Conservation (phyloP, 2,113 vertebrate genomes). For the Typhlomys cinereus region DNA sequence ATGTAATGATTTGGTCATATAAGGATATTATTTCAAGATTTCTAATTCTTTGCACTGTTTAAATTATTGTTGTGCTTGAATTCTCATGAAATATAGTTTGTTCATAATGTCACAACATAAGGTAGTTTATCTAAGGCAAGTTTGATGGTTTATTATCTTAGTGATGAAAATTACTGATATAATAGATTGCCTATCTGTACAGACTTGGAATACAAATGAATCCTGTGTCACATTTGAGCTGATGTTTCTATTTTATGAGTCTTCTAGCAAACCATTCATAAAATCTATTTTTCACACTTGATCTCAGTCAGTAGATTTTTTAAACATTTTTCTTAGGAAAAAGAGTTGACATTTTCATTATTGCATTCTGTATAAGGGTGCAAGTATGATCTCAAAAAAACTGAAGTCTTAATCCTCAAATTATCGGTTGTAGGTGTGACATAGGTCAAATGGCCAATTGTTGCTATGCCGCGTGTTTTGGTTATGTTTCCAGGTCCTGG, state of each 20-base stretch:
- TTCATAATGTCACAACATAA: neutral
- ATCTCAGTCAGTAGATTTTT: conserved; percentile 68
- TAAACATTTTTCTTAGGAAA: conserved; percentile 70
- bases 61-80: conserved; percentile 41
- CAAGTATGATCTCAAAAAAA: conserved; percentile 39
- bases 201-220: conserved; percentile 75
- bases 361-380: neutral
- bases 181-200: conserved; percentile 77
- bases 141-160: conserved; percentile 69
- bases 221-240: conserved; percentile 70
- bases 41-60: conserved; percentile 21
- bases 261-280: conserved; percentile 82
- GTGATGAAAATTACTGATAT: conserved; percentile 70
- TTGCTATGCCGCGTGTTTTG: neutral
- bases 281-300: conserved; percentile 70
- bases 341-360: conserved; percentile 57
- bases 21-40: neutral
- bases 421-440: conserved; percentile 36
- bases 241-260: conserved; percentile 71
- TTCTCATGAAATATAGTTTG: conserved; percentile 24
- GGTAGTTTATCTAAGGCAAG: conserved; percentile 71
- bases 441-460: conserved; percentile 43
- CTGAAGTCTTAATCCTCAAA: neutral
- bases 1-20: too few relatives aligned
- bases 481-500: conserved; percentile 42